Evolutionary conservation across 2,888 invertebrate species (phyloP), one percentile per base, ranked within the genome.

Genomic region (Cheilosia grossa): DNA sequence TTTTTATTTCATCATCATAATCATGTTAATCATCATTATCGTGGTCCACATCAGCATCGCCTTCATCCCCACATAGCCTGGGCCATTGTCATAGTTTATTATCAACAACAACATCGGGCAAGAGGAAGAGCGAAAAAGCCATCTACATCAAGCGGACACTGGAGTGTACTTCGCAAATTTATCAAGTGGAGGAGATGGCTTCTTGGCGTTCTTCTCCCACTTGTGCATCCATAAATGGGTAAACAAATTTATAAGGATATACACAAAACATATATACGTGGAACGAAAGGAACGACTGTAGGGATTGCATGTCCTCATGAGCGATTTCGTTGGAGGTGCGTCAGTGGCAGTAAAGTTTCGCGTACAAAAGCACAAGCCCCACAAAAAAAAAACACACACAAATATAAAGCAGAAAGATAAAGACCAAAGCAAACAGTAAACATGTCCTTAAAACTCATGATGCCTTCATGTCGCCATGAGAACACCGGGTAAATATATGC

Each of bases 401-500:
- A 53, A 21, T 37, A 64, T 13, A 51, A 24, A 19, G 1, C 13
- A 21, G 24, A 49, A 49, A 47, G 19, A 17, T n/a, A 13, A 42
- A 61, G 37, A 67, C 33, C 58, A 74, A 69, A 69, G 51, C 40
- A 21, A 75, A 69, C 33, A 64, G 69, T 42, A 56, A 58, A 69
- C 42, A 63, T 67, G 56, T 75, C 33, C 75, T 81, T 69, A 69
- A 75, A 81, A 63, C 63, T 56, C 75, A 69, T 81, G 51, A 75
- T 63, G 56, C 33, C 63, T 63, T 81, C 21, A 69, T 63, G 63
- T 63, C 69, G 42, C 75, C 75, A 81, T 63, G 80, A 67, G 61
- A 74, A 13, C 13, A 37, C 42, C 40, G n/a, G n/a, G 49, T 19
- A 49, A 40, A 30, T 66, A 49, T 67, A 51, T 47, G 47, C 47